Evolutionary conservation across 2,113 vertebrate genomes (phyloP).

Genomic region (Axis porcinus): DNA sequence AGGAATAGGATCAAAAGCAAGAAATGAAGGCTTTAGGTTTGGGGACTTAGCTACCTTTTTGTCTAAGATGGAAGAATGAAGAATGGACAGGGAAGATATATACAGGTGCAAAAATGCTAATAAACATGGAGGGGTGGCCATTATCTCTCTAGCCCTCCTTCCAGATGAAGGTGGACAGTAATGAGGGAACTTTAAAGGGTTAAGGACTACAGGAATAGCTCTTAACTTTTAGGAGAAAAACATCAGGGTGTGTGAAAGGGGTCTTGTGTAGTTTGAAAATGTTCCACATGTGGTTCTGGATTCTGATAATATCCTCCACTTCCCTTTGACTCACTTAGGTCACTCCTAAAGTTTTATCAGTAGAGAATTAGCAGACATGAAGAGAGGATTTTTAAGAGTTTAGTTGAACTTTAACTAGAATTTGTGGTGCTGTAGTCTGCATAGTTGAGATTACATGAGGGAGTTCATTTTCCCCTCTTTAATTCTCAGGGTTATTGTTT

Average conservation of each 20-base stretch:
- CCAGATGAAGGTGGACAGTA: neutral
- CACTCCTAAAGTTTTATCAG: neutral
- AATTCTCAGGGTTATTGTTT: neutral
- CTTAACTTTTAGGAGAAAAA: neutral
- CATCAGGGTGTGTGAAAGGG: neutral
- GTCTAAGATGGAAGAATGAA: neutral
- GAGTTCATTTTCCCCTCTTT: neutral
- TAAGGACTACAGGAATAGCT: neutral
- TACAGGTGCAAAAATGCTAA: neutral
- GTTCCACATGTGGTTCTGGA: neutral
- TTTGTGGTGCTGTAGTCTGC: slow-evolving; percentile 6
- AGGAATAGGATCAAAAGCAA: slow-evolving; percentile 7
- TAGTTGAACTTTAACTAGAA: neutral
- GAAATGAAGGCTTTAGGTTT: neutral
- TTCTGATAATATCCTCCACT: neutral
- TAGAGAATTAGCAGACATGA: neutral
- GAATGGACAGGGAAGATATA: neutral
- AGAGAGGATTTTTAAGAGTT: slow-evolving; percentile 14
- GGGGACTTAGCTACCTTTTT: neutral
- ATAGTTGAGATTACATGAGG: neutral
- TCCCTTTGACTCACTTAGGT: neutral
- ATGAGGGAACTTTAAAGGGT: neutral
- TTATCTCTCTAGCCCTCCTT: neutral
- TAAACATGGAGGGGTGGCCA: neutral
- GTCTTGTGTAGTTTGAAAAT: neutral